Conservation (phyloP, 2,113 vertebrate species). For the Cranoglanis bouderius region DNA sequence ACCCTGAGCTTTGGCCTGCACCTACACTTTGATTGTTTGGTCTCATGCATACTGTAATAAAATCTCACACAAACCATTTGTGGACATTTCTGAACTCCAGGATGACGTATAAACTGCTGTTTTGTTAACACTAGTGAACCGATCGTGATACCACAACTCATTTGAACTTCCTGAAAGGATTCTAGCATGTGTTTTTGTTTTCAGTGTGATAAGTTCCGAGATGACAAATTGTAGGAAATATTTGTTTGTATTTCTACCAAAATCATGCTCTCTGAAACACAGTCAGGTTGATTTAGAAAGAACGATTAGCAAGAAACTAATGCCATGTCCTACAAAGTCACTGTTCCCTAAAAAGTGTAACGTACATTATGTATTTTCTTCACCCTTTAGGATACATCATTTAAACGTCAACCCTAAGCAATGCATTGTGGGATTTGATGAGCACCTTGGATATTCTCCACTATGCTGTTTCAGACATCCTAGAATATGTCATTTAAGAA, state of each 20-base stretch:
- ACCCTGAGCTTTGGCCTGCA: conserved; percentile 31
- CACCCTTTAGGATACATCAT: neutral
- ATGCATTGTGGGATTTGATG: neutral
- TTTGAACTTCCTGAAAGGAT: conserved; percentile 4
- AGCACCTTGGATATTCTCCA: neutral
- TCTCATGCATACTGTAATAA: conserved; percentile 45
- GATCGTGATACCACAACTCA: neutral
- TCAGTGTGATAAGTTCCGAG: neutral
- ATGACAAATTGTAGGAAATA: neutral
- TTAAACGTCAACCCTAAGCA: neutral
- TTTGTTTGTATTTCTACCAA: neutral
- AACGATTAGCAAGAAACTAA: neutral
- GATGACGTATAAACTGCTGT: conserved; percentile 12
- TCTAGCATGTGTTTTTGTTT: neutral
- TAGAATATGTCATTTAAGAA: too few relatives aligned
- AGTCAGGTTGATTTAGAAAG: neutral
- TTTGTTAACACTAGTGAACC: conserved; percentile 24
- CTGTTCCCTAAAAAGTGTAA: neutral
- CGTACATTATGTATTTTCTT: neutral
- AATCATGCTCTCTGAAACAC: neutral
- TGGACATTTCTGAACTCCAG: conserved; percentile 14
- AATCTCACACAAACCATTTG: conserved; percentile 31
- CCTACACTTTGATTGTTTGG: conserved; percentile 31
- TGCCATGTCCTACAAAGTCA: neutral
- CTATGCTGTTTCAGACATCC: too few relatives aligned